A percentile compares a stretch with the other conserved stretches of the same genome.
These are phyloP conservation scores for Ptychochromis oligacanthus DNA, from an alignment of 2,113 vertebrate species.

Conservation along the genomic window DNA sequence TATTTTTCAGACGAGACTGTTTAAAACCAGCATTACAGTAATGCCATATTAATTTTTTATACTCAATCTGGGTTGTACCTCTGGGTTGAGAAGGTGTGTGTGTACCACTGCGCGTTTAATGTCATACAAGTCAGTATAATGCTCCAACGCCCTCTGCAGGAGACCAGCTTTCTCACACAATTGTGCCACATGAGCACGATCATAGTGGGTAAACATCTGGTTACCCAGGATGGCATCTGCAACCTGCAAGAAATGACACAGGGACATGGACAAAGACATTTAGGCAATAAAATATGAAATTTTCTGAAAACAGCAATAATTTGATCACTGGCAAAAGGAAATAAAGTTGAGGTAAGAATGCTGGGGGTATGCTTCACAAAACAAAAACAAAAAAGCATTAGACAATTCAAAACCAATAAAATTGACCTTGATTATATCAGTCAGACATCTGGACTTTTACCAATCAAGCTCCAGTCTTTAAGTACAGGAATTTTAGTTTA, in stretches of 20 bases:
- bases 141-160: slow-evolving; percentile 95
- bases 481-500: not conserved
- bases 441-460: no score
- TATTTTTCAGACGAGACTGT: not conserved
- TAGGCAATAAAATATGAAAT: not conserved
- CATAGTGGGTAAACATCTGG: slow-evolving; percentile 99
- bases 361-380: not conserved
- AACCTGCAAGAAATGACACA: slow-evolving; percentile 80
- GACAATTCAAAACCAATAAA: no score
- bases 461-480: no score
- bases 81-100: slow-evolving; percentile 97
- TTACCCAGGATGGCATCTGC: slow-evolving; percentile 98
- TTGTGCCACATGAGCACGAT: slow-evolving; percentile 96
- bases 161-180: slow-evolving; percentile 98
- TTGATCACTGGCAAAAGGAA: not conserved
- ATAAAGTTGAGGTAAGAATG: not conserved
- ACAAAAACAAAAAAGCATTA: not conserved
- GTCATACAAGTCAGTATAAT: slow-evolving; percentile 97
- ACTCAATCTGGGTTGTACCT: slow-evolving; percentile 78
- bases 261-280: not conserved
- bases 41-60: not conserved
- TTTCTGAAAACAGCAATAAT: not conserved
- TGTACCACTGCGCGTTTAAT: slow-evolving; percentile 98
- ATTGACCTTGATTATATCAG: no score
- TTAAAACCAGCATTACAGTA: not conserved